Conservation (phyloP, 2,888 invertebrate genomes). For the Drosophila flavopinicola region DNA sequence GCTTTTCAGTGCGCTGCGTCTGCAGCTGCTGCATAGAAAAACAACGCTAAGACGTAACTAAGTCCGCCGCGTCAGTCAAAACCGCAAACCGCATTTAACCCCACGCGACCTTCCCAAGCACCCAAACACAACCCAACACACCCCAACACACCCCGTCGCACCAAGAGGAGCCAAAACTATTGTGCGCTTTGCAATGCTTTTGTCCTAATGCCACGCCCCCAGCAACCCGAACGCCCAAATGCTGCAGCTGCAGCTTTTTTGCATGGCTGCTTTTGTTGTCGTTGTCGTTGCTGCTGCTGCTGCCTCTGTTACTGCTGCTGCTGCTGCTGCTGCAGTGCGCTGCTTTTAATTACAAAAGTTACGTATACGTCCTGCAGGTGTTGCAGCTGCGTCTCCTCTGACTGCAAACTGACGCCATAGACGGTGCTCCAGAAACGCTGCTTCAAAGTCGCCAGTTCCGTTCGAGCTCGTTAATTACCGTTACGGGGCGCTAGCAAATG, state of each 20-base stretch:
- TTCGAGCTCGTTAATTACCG: conserved; percentile 77
- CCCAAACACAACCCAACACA: conserved; percentile 15
- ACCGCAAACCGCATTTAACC: conserved; percentile 70
- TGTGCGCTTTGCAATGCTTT: conserved; percentile 64
- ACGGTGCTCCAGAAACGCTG: conserved; percentile 47
- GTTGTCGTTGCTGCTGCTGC: conserved; percentile 12
- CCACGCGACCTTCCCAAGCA: conserved; percentile 20
- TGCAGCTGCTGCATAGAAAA: conserved; percentile 40
- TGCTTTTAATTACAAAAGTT: conserved; percentile 80
- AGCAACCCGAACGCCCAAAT: conserved; percentile 24
- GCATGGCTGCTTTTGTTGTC: conserved; percentile 71
- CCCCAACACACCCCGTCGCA: background rate
- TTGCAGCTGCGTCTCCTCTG: conserved; percentile 63
- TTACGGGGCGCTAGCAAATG: conserved; percentile 29
- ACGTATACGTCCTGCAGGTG: conserved; percentile 78
- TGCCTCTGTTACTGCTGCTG: conserved; percentile 10
- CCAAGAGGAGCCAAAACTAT: conserved; percentile 52
- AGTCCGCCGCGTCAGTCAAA: conserved; percentile 60
- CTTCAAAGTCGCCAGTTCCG: conserved; percentile 78
- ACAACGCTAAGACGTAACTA: conserved; percentile 59
- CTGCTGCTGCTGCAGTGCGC: conserved; percentile 60
- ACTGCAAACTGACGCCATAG: conserved; percentile 41
- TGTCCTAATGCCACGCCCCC: conserved; percentile 64
- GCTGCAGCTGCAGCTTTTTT: conserved; percentile 61
- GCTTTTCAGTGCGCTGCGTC: conserved; percentile 20